These are phyloP conservation scores for Drosophila rhopaloa DNA, from an alignment of 1,140 invertebrate genomes.

Conservation along the genomic window DNA sequence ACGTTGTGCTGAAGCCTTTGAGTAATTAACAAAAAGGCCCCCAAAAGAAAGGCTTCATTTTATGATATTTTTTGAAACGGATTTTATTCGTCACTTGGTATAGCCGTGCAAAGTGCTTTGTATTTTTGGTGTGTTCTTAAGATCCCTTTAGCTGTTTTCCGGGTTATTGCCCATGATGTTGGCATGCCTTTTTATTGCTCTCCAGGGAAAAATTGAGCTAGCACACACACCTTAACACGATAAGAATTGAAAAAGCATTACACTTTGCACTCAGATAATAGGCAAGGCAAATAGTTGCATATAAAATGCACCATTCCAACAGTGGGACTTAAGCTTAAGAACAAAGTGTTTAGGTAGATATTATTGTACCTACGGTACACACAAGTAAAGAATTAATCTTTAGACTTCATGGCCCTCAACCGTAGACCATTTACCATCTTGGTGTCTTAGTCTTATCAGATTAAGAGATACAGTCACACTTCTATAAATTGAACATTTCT, in stretches of 20 bases:
- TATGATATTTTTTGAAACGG: too few species aligned
- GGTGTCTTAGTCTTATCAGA: neutral
- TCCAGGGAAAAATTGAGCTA: neutral
- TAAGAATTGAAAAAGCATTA: slow-evolving; percentile 15
- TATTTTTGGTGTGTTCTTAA: too few species aligned
- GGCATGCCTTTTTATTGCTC: slow-evolving; percentile 1
- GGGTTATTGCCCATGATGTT: neutral
- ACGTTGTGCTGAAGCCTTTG: neutral
- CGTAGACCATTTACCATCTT: neutral
- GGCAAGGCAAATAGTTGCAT: slow-evolving; percentile 17
- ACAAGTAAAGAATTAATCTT: neutral
- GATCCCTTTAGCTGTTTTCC: too few species aligned
- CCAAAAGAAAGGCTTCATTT: too few species aligned
- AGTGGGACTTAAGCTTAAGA: neutral
- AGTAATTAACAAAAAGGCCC: too few species aligned
- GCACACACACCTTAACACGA: neutral
- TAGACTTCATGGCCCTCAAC: too few species aligned
- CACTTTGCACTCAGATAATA: slow-evolving; percentile 25
- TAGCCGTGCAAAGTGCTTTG: too few species aligned
- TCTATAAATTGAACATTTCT: neutral
- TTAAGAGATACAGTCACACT: neutral
- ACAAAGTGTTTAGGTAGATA: slow-evolving; percentile 9
- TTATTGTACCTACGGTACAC: neutral
- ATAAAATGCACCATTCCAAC: slow-evolving; percentile 1
- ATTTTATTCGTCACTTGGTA: too few species aligned